Evolutionary conservation across 2,888 invertebrate genomes (phyloP).

Genomic region (Rhabditoides inermis): DNA sequence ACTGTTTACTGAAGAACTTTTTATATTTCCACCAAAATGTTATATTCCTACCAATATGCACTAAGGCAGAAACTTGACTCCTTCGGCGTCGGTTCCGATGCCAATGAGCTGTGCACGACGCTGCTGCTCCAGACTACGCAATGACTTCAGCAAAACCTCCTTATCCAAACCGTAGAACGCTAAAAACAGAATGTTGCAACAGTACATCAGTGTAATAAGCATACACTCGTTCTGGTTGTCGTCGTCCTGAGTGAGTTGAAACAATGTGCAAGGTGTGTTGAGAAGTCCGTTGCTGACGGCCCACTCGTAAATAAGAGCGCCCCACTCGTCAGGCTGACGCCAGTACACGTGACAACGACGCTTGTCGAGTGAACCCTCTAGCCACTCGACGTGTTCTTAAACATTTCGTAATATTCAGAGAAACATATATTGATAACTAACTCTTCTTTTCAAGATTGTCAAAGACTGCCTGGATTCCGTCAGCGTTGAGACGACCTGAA

Average conservation of each 20-base stretch:
- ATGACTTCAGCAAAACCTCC: conserved; percentile 71
- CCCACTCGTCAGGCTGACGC: conserved; percentile 90
- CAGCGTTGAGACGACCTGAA: conserved; percentile 68
- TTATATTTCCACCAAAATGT: background rate
- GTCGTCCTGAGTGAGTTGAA: conserved; percentile 78
- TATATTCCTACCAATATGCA: conserved; percentile 1
- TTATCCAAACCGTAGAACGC: conserved; percentile 80
- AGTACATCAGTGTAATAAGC: conserved; percentile 6
- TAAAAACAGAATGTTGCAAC: conserved; percentile 55
- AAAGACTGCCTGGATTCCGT: conserved; percentile 68
- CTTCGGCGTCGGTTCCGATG: conserved; percentile 72
- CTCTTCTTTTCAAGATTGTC: conserved; percentile 71
- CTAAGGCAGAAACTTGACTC: conserved; percentile 85
- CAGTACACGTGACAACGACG: conserved; percentile 81
- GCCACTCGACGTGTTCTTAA: conserved; percentile 67
- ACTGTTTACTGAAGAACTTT: too few relatives aligned
- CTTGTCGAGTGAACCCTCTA: conserved; percentile 75
- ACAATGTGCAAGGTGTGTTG: conserved; percentile 84
- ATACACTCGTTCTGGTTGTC: conserved; percentile 69
- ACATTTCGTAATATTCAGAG: background rate
- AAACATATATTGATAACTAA: conserved; percentile 24
- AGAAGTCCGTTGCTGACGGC: conserved; percentile 65
- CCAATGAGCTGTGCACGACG: conserved; percentile 82
- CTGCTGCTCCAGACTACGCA: conserved; percentile 69
- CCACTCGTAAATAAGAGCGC: conserved; percentile 77